A percentile compares a stretch with the other conserved stretches of the same genome.
Evolutionary conservation across 2,888 invertebrate species (phyloP).

Genomic region (Parnassius smintheus): DNA sequence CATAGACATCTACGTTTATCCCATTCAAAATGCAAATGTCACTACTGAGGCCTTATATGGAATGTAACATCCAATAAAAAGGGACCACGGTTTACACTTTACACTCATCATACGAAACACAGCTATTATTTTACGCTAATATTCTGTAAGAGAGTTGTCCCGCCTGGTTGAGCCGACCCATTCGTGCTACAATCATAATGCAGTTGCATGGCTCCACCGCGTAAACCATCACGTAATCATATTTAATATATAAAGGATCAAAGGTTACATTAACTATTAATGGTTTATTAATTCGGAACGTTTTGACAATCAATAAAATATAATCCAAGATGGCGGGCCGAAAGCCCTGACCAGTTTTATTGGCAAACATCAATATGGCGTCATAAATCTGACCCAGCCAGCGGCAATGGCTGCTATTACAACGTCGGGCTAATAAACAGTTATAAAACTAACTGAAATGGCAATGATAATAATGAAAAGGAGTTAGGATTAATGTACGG

Average conservation of each 20-base stretch:
- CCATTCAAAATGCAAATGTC: too few species aligned
- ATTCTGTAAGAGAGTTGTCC: too few species aligned
- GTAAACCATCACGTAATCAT: neutral
- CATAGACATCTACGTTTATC: too few species aligned
- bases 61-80: too few species aligned
- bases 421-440: constrained; percentile 4
- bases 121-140: too few species aligned
- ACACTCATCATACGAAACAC: too few species aligned
- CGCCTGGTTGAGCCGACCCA: too few species aligned
- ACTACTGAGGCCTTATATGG: too few species aligned
- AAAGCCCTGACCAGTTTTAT: constrained; percentile 8
- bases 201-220: too few species aligned
- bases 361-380: constrained; percentile 5
- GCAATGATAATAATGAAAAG: neutral
- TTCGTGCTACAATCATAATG: too few species aligned
- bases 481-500: neutral
- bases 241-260: constrained; percentile 5
- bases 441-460: constrained; percentile 15
- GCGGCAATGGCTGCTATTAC: constrained; percentile 9
- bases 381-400: constrained; percentile 5
- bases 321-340: constrained; percentile 6
- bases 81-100: too few species aligned
- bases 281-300: neutral
- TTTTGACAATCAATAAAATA: constrained; percentile 17
- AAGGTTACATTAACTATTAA: constrained; percentile 1